phyloP scores from a whole-genome alignment of 2,797 vertebrate species.

The Scolopax bukidnonensis region DNA sequence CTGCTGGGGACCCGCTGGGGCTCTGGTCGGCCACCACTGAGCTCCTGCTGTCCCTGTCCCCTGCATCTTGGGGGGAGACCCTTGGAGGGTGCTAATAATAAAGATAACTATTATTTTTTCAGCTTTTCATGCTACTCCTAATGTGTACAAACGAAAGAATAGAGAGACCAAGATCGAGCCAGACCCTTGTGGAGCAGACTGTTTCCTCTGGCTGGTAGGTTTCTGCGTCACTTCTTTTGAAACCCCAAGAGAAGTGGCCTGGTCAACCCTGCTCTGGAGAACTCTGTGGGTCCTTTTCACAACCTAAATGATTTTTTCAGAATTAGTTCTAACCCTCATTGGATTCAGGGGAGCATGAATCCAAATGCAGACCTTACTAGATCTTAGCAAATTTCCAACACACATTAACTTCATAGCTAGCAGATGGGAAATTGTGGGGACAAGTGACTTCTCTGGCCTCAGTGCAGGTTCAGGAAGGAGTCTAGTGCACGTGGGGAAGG shows the following conservation, averaged over 20 bases:
- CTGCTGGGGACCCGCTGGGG: background rate
- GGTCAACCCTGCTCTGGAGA: background rate
- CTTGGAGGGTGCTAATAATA: background rate
- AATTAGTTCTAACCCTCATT: background rate
- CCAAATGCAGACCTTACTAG: background rate
- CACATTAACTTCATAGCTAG: background rate
- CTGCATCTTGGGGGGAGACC: background rate
- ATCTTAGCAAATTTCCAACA: background rate
- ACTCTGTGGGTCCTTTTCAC: background rate
- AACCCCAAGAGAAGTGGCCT: background rate
- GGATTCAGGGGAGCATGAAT: background rate
- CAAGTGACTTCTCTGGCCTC: background rate
- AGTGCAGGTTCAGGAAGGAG: background rate
- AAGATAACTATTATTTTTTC: slow-evolving; percentile 56
- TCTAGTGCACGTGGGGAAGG: background rate
- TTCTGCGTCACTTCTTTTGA: background rate
- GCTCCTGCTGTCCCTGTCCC: background rate
- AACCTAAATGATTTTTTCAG: background rate
- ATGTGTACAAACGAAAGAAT: slow-evolving; percentile 96
- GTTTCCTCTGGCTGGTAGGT: slow-evolving; percentile 93
- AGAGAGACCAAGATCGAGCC: slow-evolving; percentile 95
- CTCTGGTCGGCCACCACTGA: background rate
- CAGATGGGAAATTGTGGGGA: background rate
- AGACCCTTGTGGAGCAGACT: slow-evolving; percentile 92
- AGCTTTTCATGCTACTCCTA: slow-evolving; percentile 97